A percentile compares a stretch with the other conserved stretches of the same genome.
These are phyloP conservation scores for Cetoscarus ocellatus DNA, from an alignment of 2,797 vertebrate genomes.

Conservation along the genomic window DNA sequence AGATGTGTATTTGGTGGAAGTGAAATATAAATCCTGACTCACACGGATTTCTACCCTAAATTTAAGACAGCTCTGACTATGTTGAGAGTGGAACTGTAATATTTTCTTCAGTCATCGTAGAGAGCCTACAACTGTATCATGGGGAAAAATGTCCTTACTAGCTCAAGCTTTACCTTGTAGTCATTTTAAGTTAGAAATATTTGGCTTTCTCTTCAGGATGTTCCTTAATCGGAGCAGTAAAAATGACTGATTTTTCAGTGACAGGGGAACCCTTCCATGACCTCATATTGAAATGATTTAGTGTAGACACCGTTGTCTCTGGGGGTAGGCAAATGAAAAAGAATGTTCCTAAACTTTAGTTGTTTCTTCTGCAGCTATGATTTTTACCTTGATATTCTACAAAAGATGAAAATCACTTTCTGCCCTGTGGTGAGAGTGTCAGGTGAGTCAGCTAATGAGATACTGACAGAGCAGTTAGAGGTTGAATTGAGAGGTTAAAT, in stretches of 20 bases:
- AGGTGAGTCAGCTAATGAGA: constrained; percentile 9
- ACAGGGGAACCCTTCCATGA: neutral
- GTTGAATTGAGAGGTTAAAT: neutral
- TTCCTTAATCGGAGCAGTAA: neutral
- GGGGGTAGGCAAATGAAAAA: neutral
- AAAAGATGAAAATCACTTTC: neutral
- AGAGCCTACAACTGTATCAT: neutral
- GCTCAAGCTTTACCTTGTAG: neutral
- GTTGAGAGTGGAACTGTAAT: no score
- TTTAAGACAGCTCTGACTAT: no score
- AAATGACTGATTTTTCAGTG: neutral
- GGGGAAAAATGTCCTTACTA: neutral
- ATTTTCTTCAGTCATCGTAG: neutral
- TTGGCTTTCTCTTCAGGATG: neutral
- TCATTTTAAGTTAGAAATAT: neutral
- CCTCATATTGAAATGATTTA: constrained; percentile 2
- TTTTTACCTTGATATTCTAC: constrained; percentile 9
- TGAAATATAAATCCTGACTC: no score
- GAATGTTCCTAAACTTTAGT: neutral
- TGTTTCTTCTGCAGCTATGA: neutral
- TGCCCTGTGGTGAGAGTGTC: neutral
- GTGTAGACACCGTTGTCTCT: neutral
- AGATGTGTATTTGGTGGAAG: neutral
- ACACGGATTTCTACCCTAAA: no score
- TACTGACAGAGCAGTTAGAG: neutral